Evolutionary conservation across 2,113 vertebrate genomes (phyloP), one percentile per base, ranked within the genome.

Genomic region (Hippocampus abdominalis): DNA sequence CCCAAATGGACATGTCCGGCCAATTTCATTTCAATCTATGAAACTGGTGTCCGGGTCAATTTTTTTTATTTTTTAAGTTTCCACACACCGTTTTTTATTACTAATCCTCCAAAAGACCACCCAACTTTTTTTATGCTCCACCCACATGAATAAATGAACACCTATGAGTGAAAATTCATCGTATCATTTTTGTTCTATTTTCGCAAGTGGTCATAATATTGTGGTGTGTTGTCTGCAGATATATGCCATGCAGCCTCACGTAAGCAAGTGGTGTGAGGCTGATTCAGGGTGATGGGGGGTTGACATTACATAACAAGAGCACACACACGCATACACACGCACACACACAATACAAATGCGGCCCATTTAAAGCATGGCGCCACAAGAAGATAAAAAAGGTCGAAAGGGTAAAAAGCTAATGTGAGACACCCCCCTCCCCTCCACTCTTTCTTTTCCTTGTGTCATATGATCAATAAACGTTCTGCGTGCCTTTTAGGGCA

Each of bases 301-400:
- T 83, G 85, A 72, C 78, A 87, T 93, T 88, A 90, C 83, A 85
- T 93, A 92, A 92, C 77, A 69, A 65, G 64, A 74, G 82, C 77
- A 63, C 73, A 81, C 79, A 42, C 40, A 79, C 73, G 70, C n/a
- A 21, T 36, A 40, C 61, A 42, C 29, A 32, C 4, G 5, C 42
- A 79, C 73, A 72, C n/a, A n/a, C 61, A 23, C 61, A 63, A 23
- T 57, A 71, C 67, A 81, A 84, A 86, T 84, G 86, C 84, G 82
- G 79, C 77, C 72, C 86, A 89, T 53, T 68, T 11, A 56, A 40
- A n/a, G 51, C 29, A 67, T 51, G 57, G 27, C 11, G 21, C 21
- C 25, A 11, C 29, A 56, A 68, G 3, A 16, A 71, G 74, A 54
- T 69, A 10, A 51, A 42, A 42, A 71, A 53, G 18, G 9, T 12